Percentiles rank a stretch among this genome's conserved stretches.
phyloP scores from a whole-genome alignment of 2,797 vertebrate species.

The Avahi laniger region DNA sequence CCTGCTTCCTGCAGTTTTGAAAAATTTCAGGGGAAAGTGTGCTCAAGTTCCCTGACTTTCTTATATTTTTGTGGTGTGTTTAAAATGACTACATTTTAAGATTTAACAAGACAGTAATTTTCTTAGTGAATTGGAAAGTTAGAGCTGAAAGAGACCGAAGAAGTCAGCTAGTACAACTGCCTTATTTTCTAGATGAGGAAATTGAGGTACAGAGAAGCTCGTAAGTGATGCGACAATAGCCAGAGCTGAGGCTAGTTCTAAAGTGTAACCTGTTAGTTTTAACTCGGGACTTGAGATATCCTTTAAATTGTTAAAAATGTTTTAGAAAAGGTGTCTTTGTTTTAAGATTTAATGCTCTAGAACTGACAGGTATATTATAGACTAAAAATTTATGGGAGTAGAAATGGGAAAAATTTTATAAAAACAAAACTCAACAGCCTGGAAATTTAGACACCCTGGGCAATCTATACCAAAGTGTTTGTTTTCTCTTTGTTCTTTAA shows the following conservation, averaged over 20 bases:
- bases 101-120: background rate
- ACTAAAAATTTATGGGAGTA: background rate
- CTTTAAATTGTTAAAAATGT: conserved; percentile 38
- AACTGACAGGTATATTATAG: conserved; percentile 7
- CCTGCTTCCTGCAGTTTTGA: background rate
- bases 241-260: background rate
- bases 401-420: conserved; percentile 17
- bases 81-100: background rate
- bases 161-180: background rate
- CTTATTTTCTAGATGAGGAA: conserved; percentile 28
- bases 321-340: conserved; percentile 3
- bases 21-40: background rate
- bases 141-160: background rate
- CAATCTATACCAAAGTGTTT: background rate
- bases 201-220: background rate
- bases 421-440: conserved; percentile 23
- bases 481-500: background rate
- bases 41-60: background rate
- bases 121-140: conserved; percentile 34
- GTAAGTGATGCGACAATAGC: background rate
- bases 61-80: background rate
- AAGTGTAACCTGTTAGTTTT: background rate
- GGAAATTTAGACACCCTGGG: conserved; percentile 25
- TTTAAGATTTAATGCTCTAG: background rate
- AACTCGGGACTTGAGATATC: background rate